Conservation (phyloP, 2,113 vertebrate species). For the Tragelaphus scriptus region DNA sequence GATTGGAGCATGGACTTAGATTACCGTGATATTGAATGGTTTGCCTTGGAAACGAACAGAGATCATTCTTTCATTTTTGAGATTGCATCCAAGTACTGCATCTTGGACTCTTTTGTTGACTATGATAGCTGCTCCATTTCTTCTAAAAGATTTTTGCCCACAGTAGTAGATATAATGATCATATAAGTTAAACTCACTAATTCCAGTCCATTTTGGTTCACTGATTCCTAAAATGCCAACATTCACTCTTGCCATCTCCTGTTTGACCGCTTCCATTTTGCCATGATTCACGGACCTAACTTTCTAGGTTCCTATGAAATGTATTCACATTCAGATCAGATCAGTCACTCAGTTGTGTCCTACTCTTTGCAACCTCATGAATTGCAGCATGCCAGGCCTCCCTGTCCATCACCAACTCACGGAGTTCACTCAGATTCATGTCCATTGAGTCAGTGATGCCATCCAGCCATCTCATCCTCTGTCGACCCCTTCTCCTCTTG, state of each 20-base stretch:
- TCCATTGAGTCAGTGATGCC: too few species aligned
- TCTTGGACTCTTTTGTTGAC: background rate
- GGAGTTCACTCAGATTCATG: too few species aligned
- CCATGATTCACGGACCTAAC: background rate
- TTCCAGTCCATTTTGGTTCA: background rate
- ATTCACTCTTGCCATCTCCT: background rate
- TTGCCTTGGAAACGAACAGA: background rate
- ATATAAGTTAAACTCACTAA: background rate
- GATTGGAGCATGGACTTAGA: background rate
- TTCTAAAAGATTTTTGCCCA: background rate
- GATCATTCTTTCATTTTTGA: background rate
- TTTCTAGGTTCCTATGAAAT: background rate
- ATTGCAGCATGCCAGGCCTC: too few species aligned
- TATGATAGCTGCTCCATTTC: background rate
- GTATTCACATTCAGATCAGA: too few species aligned
- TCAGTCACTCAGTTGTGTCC: too few species aligned
- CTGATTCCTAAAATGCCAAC: background rate
- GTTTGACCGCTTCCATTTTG: background rate
- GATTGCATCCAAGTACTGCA: background rate
- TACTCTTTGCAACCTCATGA: too few species aligned
- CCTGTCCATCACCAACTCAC: too few species aligned
- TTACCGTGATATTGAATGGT: background rate
- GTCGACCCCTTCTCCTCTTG: too few species aligned
- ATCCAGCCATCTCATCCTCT: too few species aligned
- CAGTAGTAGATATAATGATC: background rate